A percentile compares a stretch with the other conserved stretches of the same genome.
phyloP scores from a whole-genome alignment of 2,113 vertebrate species.

The Catharus minimus region DNA sequence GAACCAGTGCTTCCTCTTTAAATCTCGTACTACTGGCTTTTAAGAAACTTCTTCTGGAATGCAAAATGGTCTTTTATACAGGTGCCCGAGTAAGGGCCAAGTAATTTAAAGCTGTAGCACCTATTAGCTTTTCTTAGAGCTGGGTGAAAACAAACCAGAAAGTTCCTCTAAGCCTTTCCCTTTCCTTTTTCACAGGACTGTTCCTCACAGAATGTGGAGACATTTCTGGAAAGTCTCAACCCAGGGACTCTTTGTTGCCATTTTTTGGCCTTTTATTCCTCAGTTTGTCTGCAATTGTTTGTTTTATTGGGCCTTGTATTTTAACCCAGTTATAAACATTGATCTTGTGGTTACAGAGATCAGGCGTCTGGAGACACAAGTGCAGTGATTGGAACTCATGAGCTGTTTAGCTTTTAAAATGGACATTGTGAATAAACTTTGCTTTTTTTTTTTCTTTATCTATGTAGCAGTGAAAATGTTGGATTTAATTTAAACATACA shows the following conservation, averaged over 20 bases:
- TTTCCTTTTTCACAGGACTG: conserved; percentile 74
- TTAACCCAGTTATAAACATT: conserved; percentile 92
- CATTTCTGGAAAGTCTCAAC: conserved; percentile 90
- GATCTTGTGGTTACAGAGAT: conserved; percentile 90
- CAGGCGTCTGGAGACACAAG: conserved; percentile 83
- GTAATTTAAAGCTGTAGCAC: neutral
- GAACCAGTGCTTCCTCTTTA: neutral
- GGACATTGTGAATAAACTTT: neutral
- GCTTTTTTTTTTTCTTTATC: neutral
- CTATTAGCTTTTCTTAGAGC: neutral
- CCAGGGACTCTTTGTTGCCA: conserved; percentile 85
- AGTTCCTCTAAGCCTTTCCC: neutral
- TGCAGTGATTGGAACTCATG: conserved; percentile 51
- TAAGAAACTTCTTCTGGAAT: neutral
- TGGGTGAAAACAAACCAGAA: neutral
- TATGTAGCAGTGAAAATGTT: neutral
- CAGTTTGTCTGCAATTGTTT: conserved; percentile 93
- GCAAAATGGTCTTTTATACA: neutral
- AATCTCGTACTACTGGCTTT: neutral
- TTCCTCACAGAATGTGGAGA: conserved; percentile 87
- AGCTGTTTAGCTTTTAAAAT: neutral
- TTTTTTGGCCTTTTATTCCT: conserved; percentile 92
- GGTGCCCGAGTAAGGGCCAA: neutral
- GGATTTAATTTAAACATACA: neutral
- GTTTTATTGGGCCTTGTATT: conserved; percentile 95